Percentiles rank a stretch among this genome's conserved stretches.
These are phyloP conservation scores for Nettapus auritus DNA, from an alignment of 2,113 vertebrate genomes.

Conservation along the genomic window DNA sequence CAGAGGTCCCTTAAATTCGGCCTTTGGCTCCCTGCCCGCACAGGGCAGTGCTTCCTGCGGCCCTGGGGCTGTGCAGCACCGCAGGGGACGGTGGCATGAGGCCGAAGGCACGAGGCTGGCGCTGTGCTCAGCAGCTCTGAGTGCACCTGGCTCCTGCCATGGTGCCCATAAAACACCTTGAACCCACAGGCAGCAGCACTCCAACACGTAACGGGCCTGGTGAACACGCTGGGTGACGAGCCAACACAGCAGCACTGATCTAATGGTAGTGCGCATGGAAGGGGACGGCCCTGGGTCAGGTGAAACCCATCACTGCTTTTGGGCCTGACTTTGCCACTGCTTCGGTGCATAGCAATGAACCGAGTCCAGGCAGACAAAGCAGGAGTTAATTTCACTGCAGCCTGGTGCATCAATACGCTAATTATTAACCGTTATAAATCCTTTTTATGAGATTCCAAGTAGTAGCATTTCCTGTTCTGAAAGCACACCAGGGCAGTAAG, in stretches of 20 bases:
- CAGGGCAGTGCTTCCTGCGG: not conserved
- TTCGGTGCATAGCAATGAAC: fast-evolving
- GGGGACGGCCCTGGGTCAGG: not conserved
- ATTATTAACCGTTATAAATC: constrained; percentile 29
- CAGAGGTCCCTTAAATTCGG: not conserved
- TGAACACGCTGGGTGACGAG: not conserved
- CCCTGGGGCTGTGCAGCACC: not conserved
- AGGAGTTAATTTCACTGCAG: constrained; percentile 21
- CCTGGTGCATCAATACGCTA: constrained; percentile 5
- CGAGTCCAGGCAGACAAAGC: not conserved
- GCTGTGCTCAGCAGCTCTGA: not conserved
- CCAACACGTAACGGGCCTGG: not conserved
- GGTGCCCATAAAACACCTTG: not conserved
- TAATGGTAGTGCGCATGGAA: not conserved
- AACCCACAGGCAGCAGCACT: not conserved
- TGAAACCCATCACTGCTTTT: not conserved
- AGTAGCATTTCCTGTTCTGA: not conserved
- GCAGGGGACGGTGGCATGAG: too few species aligned
- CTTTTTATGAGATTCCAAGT: not conserved
- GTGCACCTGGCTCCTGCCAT: not conserved
- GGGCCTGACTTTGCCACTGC: not conserved
- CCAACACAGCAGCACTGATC: not conserved
- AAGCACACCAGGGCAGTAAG: not conserved
- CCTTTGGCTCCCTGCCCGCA: not conserved
- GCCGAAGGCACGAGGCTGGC: not conserved